Base-by-base conservation (phyloP, 1,140 invertebrate genomes). In the Andrena cerasifolii region DNA sequence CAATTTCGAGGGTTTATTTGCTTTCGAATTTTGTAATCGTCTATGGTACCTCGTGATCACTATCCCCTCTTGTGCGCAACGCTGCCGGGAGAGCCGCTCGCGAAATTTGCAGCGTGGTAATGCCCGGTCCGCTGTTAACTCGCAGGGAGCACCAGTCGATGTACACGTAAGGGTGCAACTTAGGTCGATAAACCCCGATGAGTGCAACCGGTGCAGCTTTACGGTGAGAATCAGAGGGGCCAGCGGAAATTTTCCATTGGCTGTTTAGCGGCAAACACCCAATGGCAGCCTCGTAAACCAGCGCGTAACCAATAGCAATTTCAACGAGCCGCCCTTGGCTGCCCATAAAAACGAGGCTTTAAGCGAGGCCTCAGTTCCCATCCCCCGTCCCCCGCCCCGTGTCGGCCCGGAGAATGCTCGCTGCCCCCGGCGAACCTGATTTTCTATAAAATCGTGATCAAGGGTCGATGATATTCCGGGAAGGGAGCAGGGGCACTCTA, bases 251-350 rank as follows among this genome's bases (percentile, higher is more conserved):
- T 67, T 84, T 73, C 56, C 62, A 83, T 83, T 77, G 62, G 49
- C 67, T 72, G 62, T 83, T 83, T 83, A 83, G 21, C 36, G 36
- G 62, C 45, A 62, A 77, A 72, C 51, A 68, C n/a, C 43, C 67
- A 72, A 73, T 80, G 67, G 54, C 21, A 61, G 31, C 10, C 16
- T 65, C 78, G 61, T 84, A 83, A 84, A 83, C 62, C 56, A 63
- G 43, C 51, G 51, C 45, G 67, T 68, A 73, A 84, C 43, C 72
- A 66, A 83, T 75, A 75, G 66, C 61, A 76, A 84, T 83, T 84
- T 77, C 31, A 63, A 26, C 36, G 45, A 16, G 21, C n/a, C 47
- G 5, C 63, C 40, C 3, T 21, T 51, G 31, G 47, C 21, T 10
- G 21, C 3, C 31, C 33, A 16, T 71, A 67, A 74, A 76, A 76